Evolutionary conservation across 2,797 vertebrate genomes (phyloP), one percentile per base, ranked within the genome.

Genomic region (Callimico goeldii): DNA sequence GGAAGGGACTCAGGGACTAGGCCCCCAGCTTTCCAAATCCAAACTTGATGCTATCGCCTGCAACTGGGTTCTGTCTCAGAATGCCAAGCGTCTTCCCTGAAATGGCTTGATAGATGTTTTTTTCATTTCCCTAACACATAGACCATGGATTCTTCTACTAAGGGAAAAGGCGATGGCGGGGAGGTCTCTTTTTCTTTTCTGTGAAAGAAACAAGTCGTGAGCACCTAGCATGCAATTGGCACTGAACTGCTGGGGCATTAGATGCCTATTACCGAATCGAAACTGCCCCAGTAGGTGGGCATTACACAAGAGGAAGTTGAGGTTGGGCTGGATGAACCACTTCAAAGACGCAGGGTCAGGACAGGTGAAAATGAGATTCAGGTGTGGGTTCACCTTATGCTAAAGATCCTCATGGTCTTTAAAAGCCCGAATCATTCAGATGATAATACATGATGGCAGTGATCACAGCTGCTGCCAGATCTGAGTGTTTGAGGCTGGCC

Each of bases 1-100:
- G 22, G 13, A 39, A n/a, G 19, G 26, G 0, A 8, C 4, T 8
- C 11, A 1, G 20, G 26, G 70, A 15, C 20, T 0, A 13, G 5
- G 26, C 4, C 8, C 48, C 61, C 7, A 0, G 48, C 26, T 64
- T 75, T n/a, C 52, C 0, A 20, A 82, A 72, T 46, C 55, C 55
- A 76, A 33, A 46, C 10, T 12, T 26, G 43, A 26, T 28, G 4
- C 22, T 46, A 39, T n/a, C 22, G 46, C 67, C 36, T 46, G 1
- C 46, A 61, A 84, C 80, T 3, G 30, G 33, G 28, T 13, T 36
- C 4, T 3, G 17, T 10, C 36, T 64, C 52, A 20, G 73, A 28
- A 52, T 0, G 50, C 30, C 17, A n/a, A 50, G 36, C 10, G 0
- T 48, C 73, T n/a, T 73, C 24, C 2, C 33, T 2, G 0, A 41